phyloP scores from a whole-genome alignment of 2,888 invertebrate species.

The Malthinus flaveolus region DNA sequence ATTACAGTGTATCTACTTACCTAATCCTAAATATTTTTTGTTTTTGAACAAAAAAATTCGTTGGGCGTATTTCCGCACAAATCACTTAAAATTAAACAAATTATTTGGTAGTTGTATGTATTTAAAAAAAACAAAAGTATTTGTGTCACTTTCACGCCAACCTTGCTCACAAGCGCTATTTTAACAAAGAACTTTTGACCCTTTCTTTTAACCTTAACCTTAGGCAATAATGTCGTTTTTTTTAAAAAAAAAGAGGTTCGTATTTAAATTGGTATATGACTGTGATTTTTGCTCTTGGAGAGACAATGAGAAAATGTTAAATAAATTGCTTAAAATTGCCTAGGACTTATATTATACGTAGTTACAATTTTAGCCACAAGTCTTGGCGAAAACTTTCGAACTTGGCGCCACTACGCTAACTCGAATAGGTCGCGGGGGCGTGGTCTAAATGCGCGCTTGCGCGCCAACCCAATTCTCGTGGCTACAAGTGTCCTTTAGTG shows the following conservation, averaged over 20 bases:
- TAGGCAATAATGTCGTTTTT: conserved; percentile 5
- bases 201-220: not conserved
- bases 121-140: conserved; percentile 1
- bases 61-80: conserved; percentile 7
- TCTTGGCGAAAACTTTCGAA: not conserved
- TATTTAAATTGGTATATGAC: conserved; percentile 1
- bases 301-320: not conserved
- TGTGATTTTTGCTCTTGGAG: conserved; percentile 2
- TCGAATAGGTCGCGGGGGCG: too few relatives aligned
- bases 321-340: conserved; percentile 2
- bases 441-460: too few relatives aligned
- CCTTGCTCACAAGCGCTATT: conserved; percentile 4
- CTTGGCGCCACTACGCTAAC: too few relatives aligned
- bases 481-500: too few relatives aligned
- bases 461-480: too few relatives aligned
- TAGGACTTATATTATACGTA: not conserved
- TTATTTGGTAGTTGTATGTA: too few relatives aligned
- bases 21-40: conserved; percentile 1
- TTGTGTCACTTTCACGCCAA: conserved; percentile 9
- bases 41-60: not conserved
- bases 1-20: not conserved
- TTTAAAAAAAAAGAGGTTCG: not conserved
- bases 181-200: too few relatives aligned
- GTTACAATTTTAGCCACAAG: too few relatives aligned
- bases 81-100: not conserved